These are phyloP conservation scores for Adoxophyes honmai DNA, from an alignment of 1,140 invertebrate genomes.

Conservation along the genomic window DNA sequence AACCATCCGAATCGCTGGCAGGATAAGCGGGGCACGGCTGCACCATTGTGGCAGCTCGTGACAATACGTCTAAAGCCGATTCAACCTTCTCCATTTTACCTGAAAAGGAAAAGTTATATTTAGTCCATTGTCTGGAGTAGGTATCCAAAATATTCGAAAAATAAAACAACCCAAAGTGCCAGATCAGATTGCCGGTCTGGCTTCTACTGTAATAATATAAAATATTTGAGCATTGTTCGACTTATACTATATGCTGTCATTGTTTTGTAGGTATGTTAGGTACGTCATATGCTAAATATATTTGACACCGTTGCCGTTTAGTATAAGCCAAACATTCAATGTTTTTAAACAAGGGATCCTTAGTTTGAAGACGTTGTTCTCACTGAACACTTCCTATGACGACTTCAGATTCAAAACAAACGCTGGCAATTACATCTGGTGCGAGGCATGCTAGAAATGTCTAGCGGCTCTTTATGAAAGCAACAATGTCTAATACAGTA, in stretches of 20 bases:
- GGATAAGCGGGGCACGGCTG: constrained; percentile 80
- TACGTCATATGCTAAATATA: constrained; percentile 15
- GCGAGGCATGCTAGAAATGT: no score
- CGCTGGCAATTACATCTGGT: no score
- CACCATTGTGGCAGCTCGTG: constrained; percentile 94
- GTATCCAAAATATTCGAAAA: constrained; percentile 5
- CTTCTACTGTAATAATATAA: constrained; percentile 12
- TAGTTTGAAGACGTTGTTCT: neutral
- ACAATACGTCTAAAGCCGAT: constrained; percentile 91
- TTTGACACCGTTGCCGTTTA: constrained; percentile 2
- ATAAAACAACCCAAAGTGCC: constrained; percentile 10
- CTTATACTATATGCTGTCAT: constrained; percentile 13
- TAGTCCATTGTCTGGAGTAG: neutral
- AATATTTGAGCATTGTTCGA: constrained; percentile 16
- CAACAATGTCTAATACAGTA: constrained; percentile 48
- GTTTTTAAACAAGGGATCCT: constrained; percentile 8
- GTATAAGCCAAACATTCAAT: constrained; percentile 4
- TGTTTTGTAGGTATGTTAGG: constrained; percentile 2
- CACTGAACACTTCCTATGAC: no score
- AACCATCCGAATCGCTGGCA: constrained; percentile 64
- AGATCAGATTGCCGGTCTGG: neutral
- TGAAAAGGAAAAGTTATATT: constrained; percentile 20
- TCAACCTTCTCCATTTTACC: constrained; percentile 81
- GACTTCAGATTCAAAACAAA: no score
- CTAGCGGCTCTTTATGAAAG: constrained; percentile 21